Evolutionary conservation across 1,140 invertebrate genomes (phyloP).

Genomic region (Drosophila neocordata): DNA sequence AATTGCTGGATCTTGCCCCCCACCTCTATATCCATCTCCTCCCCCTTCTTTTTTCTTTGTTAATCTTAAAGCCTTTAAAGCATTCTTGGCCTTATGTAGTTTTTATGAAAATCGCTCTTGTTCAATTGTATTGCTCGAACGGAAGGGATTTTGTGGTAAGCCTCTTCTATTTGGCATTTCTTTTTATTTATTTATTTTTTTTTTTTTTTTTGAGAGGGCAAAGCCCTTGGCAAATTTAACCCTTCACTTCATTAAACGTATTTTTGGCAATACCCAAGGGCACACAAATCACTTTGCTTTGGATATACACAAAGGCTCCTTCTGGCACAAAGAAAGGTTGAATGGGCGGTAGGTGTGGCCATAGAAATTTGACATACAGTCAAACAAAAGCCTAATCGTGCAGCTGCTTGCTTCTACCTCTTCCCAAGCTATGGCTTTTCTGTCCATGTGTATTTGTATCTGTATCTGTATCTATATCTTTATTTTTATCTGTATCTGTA

Average conservation of each 20-base stretch:
- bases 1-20: constrained; percentile 1
- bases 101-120: constrained; percentile 10
- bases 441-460: neutral
- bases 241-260: constrained; percentile 80
- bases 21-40: neutral
- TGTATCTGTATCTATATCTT: neutral
- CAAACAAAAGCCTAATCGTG: constrained; percentile 81
- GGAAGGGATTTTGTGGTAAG: constrained; percentile 47
- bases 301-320: constrained; percentile 57
- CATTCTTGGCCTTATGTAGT: neutral
- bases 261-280: constrained; percentile 56
- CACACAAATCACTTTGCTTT: constrained; percentile 75
- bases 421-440: neutral
- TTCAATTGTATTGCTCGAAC: constrained; percentile 39
- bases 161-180: constrained; percentile 50
- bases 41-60: neutral
- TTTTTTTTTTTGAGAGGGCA: constrained; percentile 2
- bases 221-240: constrained; percentile 66
- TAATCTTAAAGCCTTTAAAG: constrained; percentile 47
- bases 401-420: constrained; percentile 41
- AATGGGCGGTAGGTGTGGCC: constrained; percentile 56
- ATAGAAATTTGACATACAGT: constrained; percentile 76
- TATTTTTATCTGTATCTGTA: neutral
- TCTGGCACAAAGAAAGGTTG: constrained; percentile 14
- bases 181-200: constrained; percentile 5